These are phyloP conservation scores for Camponotus vicinus DNA, from an alignment of 1,140 invertebrate genomes.

Conservation along the genomic window DNA sequence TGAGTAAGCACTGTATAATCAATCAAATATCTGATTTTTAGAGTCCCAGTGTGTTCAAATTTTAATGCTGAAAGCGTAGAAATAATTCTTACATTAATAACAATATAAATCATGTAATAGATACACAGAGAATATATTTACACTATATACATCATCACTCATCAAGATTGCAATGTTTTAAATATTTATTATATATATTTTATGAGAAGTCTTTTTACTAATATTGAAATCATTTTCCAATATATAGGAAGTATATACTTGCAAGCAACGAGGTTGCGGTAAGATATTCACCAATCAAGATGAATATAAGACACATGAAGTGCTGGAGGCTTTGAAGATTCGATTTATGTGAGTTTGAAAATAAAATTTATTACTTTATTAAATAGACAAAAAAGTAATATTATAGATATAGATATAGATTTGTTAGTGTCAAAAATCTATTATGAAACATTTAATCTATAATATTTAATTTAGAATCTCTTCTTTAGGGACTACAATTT, in stretches of 20 bases:
- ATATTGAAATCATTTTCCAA: conserved; percentile 37
- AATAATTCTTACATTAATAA: background rate
- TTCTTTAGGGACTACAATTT: background rate
- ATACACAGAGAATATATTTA: background rate
- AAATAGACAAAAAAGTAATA: background rate
- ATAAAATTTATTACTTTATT: background rate
- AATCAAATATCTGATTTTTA: background rate
- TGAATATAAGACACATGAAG: conserved; percentile 84
- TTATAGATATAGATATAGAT: background rate
- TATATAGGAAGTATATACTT: conserved; percentile 83
- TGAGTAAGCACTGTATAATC: too few relatives aligned
- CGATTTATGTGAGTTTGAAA: conserved; percentile 81
- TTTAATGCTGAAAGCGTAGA: background rate
- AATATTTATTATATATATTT: background rate
- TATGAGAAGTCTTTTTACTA: background rate
- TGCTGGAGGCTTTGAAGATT: conserved; percentile 83
- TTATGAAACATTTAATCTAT: background rate
- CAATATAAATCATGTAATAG: background rate
- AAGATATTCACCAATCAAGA: conserved; percentile 85
- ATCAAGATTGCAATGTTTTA: background rate
- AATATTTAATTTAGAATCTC: background rate
- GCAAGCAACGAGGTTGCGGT: conserved; percentile 83
- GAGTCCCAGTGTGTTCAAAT: background rate
- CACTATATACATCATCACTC: background rate
- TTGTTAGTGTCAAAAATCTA: background rate